These are phyloP conservation scores for Acromyrmex charruanus DNA, from an alignment of 1,140 invertebrate species.

Conservation along the genomic window DNA sequence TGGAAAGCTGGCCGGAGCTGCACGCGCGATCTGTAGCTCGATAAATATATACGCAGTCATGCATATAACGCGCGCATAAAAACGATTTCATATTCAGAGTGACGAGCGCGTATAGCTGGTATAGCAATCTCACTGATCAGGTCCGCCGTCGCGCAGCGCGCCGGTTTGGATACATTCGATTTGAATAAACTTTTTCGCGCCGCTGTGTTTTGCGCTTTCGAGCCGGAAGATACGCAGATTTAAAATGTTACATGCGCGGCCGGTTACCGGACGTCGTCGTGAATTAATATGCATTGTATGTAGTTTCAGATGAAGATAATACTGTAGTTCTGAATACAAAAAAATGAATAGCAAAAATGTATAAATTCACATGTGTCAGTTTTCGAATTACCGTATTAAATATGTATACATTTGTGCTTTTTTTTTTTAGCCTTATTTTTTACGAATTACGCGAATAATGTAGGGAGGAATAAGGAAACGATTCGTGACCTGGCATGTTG, in stretches of 20 bases:
- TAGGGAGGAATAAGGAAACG: conserved; percentile 47
- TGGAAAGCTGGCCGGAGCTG: conserved; percentile 62
- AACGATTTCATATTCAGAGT: conserved; percentile 59
- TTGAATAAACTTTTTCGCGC: conserved; percentile 71
- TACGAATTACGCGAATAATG: conserved; percentile 54
- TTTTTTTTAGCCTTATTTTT: not conserved
- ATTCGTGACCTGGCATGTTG: conserved; percentile 55
- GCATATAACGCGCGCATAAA: conserved; percentile 70
- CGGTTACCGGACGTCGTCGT: conserved; percentile 12
- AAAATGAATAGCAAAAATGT: not conserved
- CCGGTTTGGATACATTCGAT: conserved; percentile 59
- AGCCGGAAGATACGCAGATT: conserved; percentile 30
- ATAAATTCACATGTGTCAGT: conserved; percentile 9
- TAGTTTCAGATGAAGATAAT: conserved; percentile 24
- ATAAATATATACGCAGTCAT: conserved; percentile 72
- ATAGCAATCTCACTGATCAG: conserved; percentile 69
- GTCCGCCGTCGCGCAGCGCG: conserved; percentile 12
- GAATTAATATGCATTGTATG: conserved; percentile 59
- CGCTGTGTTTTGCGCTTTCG: conserved; percentile 41
- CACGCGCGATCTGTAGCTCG: conserved; percentile 58
- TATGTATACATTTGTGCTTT: not conserved
- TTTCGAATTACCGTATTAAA: not conserved
- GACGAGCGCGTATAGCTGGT: conserved; percentile 43
- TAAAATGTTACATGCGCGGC: not conserved
- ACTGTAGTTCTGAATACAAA: not conserved